Conservation (phyloP, 2,113 vertebrate species). For the Sapayoa aenigma region DNA sequence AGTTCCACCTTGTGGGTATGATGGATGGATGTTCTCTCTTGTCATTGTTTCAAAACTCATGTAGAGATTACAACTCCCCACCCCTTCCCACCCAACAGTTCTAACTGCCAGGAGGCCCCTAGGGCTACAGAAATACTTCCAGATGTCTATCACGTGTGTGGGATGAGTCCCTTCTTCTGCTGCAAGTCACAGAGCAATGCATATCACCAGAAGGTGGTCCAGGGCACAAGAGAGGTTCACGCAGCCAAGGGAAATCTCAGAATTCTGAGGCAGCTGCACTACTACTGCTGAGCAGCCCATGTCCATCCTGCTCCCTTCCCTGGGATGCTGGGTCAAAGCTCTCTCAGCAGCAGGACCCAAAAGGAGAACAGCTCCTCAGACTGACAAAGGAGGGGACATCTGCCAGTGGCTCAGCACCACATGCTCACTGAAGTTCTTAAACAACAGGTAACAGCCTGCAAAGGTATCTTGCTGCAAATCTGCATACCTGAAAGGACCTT, state of each 20-base stretch:
- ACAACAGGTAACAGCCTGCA: neutral
- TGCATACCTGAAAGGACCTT: neutral
- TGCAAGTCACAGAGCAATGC: neutral
- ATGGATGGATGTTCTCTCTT: neutral
- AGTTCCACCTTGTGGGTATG: accelerated
- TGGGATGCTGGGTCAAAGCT: neutral
- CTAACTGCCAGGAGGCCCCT: neutral
- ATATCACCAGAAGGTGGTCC: neutral
- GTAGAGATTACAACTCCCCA: neutral
- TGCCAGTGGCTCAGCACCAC: neutral
- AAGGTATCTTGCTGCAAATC: neutral
- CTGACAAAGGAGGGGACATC: neutral
- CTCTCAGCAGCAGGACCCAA: neutral
- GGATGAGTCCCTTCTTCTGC: neutral
- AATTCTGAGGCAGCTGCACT: neutral
- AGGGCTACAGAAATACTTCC: neutral
- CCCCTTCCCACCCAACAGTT: neutral
- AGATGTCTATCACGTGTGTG: neutral
- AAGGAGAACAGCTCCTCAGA: neutral
- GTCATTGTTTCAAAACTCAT: neutral
- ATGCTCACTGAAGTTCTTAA: neutral
- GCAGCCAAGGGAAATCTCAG: neutral
- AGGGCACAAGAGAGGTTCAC: neutral
- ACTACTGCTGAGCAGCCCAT: neutral
- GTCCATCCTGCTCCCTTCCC: neutral